Conservation (phyloP, 2,797 vertebrate genomes). For the Gymnopithys bicolor region DNA sequence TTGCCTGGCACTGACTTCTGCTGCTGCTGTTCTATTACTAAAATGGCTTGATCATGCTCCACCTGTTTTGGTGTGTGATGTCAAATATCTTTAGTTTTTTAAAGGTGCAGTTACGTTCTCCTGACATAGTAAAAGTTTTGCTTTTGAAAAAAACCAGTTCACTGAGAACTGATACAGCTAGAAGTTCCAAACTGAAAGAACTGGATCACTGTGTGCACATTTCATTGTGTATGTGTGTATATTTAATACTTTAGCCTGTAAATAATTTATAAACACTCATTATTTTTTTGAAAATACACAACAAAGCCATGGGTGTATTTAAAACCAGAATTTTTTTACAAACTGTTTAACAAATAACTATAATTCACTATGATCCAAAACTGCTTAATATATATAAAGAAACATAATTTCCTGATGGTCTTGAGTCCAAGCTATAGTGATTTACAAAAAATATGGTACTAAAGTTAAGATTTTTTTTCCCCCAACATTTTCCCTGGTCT, state of each 20-base stretch:
- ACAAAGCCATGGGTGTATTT: background rate
- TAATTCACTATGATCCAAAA: background rate
- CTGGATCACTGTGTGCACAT: background rate
- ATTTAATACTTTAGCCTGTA: background rate
- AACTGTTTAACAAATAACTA: background rate
- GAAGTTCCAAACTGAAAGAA: background rate
- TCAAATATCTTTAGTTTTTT: background rate
- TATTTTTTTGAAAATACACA: background rate
- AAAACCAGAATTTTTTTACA: background rate
- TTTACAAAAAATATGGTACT: background rate
- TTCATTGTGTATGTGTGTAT: background rate
- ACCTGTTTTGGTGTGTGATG: constrained; percentile 16
- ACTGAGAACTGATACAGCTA: background rate
- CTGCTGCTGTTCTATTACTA: constrained; percentile 20
- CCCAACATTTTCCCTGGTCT: background rate
- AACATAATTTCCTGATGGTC: background rate
- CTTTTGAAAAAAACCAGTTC: background rate
- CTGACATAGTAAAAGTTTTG: background rate
- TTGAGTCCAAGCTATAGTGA: background rate
- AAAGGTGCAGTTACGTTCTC: background rate
- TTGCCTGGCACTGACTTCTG: background rate
- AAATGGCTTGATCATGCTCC: background rate
- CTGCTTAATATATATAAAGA: background rate
- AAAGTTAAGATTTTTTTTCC: background rate
- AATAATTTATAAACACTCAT: background rate